A percentile compares a stretch with the other conserved stretches of the same genome.
These are phyloP conservation scores for Diachrysia chrysitis DNA, from an alignment of 2,888 invertebrate genomes.

Conservation along the genomic window DNA sequence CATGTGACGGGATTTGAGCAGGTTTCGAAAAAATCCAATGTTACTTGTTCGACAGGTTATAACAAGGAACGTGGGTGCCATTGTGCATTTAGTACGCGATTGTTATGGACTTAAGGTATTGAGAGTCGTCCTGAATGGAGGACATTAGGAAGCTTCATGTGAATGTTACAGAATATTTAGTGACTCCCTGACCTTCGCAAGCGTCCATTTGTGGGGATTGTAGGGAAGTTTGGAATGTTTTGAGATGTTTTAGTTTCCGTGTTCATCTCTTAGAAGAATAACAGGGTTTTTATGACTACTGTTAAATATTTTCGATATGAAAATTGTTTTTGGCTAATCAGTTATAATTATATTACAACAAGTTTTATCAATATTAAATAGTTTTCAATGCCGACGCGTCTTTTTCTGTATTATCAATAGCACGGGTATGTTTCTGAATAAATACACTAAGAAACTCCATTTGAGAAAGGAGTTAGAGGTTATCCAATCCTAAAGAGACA, in stretches of 20 bases:
- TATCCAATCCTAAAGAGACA: no score
- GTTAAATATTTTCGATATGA: not conserved
- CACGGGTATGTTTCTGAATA: no score
- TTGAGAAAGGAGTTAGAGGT: no score
- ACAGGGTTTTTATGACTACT: not conserved
- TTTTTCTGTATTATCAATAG: not conserved
- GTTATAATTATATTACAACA: not conserved
- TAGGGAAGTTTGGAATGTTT: conserved; percentile 19
- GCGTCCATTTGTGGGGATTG: conserved; percentile 39
- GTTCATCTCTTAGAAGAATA: not conserved
- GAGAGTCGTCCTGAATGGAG: conserved; percentile 52
- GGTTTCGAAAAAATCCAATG: conserved; percentile 67
- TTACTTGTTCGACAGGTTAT: conserved; percentile 71
- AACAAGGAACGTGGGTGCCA: conserved; percentile 74
- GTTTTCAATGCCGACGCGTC: no score
- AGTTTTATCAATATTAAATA: no score
- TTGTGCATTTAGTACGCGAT: conserved; percentile 65
- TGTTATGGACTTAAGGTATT: conserved; percentile 66
- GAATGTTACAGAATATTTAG: conserved; percentile 51
- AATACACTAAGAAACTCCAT: no score
- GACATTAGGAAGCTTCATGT: conserved; percentile 54
- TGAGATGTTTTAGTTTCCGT: conserved; percentile 1
- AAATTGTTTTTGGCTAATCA: not conserved
- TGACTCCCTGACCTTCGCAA: conserved; percentile 44
- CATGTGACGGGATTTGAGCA: conserved; percentile 65